Evolutionary conservation across 2,113 vertebrate species (phyloP).

Genomic region (Notothenia rossii): DNA sequence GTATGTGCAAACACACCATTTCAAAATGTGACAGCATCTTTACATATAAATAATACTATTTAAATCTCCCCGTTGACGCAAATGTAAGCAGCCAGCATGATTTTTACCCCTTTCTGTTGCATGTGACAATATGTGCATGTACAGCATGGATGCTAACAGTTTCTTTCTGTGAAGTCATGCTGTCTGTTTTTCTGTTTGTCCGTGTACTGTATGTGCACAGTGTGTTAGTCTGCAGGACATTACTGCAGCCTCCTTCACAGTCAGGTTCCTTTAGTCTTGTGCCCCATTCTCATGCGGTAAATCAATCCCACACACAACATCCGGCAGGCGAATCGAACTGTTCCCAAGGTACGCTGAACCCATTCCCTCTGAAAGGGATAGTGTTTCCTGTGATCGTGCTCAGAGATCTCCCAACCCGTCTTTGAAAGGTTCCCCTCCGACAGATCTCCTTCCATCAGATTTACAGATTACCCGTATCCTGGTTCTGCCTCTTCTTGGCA

Average conservation of each 20-base stretch:
- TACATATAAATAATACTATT: too few relatives aligned
- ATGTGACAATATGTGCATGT: not conserved
- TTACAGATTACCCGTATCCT: slow-evolving; percentile 57
- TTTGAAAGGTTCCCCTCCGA: slow-evolving; percentile 40
- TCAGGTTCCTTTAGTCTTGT: slow-evolving; percentile 3
- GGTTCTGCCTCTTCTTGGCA: slow-evolving; percentile 52
- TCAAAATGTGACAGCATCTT: too few relatives aligned
- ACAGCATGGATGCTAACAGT: not conserved
- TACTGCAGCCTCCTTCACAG: slow-evolving; percentile 4
- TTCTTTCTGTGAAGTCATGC: not conserved
- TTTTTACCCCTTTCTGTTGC: not conserved
- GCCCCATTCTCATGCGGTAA: slow-evolving; percentile 31
- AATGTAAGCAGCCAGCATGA: too few relatives aligned
- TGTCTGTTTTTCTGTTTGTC: not conserved
- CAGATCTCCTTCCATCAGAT: slow-evolving; percentile 69
- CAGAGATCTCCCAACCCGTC: slow-evolving; percentile 33
- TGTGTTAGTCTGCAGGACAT: slow-evolving; percentile 6
- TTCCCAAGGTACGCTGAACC: slow-evolving; percentile 39
- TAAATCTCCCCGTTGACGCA: too few relatives aligned
- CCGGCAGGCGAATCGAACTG: slow-evolving; percentile 14
- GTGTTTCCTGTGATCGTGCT: slow-evolving; percentile 53
- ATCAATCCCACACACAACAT: slow-evolving; percentile 61
- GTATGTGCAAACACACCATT: too few relatives aligned
- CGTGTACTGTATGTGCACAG: not conserved
- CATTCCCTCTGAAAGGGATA: slow-evolving; percentile 40